These are phyloP conservation scores for Panzeria rudis DNA, from an alignment of 2,888 invertebrate species.

Conservation along the genomic window DNA sequence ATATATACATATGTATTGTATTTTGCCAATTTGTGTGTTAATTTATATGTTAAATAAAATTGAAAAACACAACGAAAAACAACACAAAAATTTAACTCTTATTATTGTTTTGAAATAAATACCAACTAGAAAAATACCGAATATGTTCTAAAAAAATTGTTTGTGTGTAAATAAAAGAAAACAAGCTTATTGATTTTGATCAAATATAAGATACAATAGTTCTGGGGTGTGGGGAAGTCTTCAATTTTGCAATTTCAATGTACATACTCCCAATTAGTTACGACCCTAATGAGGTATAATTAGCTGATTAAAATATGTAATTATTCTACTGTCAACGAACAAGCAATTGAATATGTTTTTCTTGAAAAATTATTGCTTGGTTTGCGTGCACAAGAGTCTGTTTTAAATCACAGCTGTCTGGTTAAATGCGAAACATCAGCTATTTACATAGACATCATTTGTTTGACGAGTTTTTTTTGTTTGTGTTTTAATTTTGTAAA, in stretches of 20 bases:
- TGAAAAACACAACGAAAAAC: neutral
- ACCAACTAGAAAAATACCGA: no score
- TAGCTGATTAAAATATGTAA: neutral
- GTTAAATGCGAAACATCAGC: constrained; percentile 1
- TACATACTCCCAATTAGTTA: neutral
- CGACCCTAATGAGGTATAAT: neutral
- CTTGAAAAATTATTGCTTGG: neutral
- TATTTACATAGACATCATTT: constrained; percentile 22
- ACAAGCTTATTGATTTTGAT: no score
- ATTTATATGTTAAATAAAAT: neutral
- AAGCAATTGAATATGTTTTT: neutral
- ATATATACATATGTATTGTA: neutral
- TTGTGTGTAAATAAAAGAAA: no score
- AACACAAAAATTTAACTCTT: neutral
- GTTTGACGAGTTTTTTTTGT: constrained; percentile 19
- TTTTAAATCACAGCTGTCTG: neutral
- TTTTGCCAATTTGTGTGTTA: constrained; percentile 1
- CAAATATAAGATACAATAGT: no score
- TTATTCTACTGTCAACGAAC: neutral
- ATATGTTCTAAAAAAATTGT: neutral
- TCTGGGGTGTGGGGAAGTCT: no score
- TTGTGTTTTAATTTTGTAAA: neutral
- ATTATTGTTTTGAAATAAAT: neutral
- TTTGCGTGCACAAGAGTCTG: constrained; percentile 15
- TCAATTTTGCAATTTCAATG: neutral